These are phyloP conservation scores for Carassius gibelio DNA, from an alignment of 2,113 vertebrate species.

Conservation along the genomic window DNA sequence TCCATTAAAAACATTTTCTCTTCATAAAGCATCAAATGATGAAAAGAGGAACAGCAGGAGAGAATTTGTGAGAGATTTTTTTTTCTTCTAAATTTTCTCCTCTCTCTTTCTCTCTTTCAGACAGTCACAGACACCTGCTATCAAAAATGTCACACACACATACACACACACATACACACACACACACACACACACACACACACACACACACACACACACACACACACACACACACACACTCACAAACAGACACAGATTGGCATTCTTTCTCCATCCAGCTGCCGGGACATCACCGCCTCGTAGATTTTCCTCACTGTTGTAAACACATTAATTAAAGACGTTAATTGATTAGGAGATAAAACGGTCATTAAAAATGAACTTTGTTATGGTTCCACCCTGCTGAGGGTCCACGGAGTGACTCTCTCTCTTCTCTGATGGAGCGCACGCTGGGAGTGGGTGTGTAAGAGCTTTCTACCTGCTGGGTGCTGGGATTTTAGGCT, in stretches of 20 bases:
- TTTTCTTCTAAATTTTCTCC: not conserved
- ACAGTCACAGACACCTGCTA: constrained; percentile 22
- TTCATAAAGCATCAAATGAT: constrained; percentile 37
- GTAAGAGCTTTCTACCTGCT: constrained; percentile 42
- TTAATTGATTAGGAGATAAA: constrained; percentile 47
- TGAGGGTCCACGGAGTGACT: constrained; percentile 29
- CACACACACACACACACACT: not conserved
- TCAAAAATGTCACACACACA: constrained; percentile 6
- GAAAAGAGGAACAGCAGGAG: constrained; percentile 39
- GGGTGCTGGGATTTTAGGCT: not conserved
- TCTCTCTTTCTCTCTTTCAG: not conserved
- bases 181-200: not conserved
- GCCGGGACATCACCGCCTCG: constrained; percentile 18
- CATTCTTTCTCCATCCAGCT: constrained; percentile 33
- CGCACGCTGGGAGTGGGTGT: constrained; percentile 22
- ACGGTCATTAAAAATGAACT: constrained; percentile 39
- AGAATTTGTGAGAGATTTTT: constrained; percentile 15
- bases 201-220: not conserved
- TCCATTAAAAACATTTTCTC: constrained; percentile 32
- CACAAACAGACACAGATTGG: constrained; percentile 9
- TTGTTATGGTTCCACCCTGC: constrained; percentile 31
- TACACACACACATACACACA: not conserved
- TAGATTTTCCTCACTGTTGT: constrained; percentile 42
- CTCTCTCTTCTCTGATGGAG: constrained; percentile 23
- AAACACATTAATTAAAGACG: constrained; percentile 38